Conservation (phyloP, 2,113 vertebrate species). For the Gymnocephalus cernua region DNA sequence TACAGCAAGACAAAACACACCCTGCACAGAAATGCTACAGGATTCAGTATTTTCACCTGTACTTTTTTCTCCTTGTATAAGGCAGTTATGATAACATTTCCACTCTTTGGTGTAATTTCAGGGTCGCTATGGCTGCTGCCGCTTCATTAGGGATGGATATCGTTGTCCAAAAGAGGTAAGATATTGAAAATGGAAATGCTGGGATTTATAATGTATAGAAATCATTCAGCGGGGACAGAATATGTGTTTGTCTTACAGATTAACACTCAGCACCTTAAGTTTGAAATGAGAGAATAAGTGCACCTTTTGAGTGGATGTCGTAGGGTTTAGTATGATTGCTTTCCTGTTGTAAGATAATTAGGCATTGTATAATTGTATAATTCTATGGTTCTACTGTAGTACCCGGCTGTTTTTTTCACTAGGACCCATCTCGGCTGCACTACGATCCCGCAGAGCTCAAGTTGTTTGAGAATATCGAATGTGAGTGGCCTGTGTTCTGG, state of each 20-base stretch:
- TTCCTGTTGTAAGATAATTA: neutral
- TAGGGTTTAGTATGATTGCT: neutral
- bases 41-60: neutral
- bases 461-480: constrained; percentile 98
- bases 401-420: neutral
- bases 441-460: constrained; percentile 98
- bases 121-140: constrained; percentile 97
- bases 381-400: neutral
- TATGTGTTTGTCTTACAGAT: neutral
- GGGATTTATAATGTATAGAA: neutral
- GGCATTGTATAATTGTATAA: neutral
- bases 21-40: constrained; percentile 1
- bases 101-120: constrained; percentile 62
- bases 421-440: constrained; percentile 95
- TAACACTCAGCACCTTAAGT: neutral
- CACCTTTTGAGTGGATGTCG: neutral
- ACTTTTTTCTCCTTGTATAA: neutral
- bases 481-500: constrained; percentile 99
- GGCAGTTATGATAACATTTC: neutral
- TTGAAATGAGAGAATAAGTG: neutral
- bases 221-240: neutral
- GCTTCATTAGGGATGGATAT: constrained; percentile 97
- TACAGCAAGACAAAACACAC: constrained; percentile 48
- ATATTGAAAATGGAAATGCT: neutral
- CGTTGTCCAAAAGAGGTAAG: constrained; percentile 95